These are phyloP conservation scores for Idaea straminata DNA, from an alignment of 2,888 invertebrate species.

Conservation along the genomic window DNA sequence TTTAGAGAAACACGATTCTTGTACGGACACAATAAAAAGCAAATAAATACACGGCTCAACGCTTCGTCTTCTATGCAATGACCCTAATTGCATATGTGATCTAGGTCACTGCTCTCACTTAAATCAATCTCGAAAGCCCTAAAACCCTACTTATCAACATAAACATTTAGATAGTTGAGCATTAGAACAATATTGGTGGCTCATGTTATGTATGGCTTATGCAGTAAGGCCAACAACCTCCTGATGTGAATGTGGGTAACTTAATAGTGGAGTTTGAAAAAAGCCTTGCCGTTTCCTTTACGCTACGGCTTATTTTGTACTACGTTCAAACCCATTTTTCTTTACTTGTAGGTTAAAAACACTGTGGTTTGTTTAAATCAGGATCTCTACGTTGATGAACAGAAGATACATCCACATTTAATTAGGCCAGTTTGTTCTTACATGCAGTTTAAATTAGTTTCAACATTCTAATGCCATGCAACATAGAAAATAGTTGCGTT, in stretches of 20 bases:
- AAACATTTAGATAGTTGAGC: slow-evolving; percentile 51
- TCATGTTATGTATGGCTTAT: slow-evolving; percentile 57
- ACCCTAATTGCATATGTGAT: slow-evolving; percentile 70
- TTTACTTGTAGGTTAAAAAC: no score
- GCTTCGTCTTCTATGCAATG: slow-evolving; percentile 67
- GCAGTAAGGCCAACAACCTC: slow-evolving; percentile 68
- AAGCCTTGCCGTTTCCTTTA: slow-evolving; percentile 39
- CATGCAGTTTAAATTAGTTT: not conserved
- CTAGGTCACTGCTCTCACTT: slow-evolving; percentile 76
- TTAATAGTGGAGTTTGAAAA: slow-evolving; percentile 50
- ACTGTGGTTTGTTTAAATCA: no score
- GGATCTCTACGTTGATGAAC: no score
- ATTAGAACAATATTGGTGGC: slow-evolving; percentile 34
- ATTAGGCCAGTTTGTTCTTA: not conserved
- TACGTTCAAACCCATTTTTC: no score
- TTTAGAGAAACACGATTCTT: not conserved
- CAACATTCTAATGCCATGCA: not conserved
- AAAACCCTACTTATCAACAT: slow-evolving; percentile 67
- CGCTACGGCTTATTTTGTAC: not conserved
- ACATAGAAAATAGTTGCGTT: slow-evolving; percentile 13
- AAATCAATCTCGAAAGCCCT: slow-evolving; percentile 76
- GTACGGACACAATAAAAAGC: not conserved
- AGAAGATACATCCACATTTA: no score
- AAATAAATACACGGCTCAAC: slow-evolving; percentile 39
- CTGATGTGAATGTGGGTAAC: slow-evolving; percentile 51